Evolutionary conservation across 2,113 vertebrate species (phyloP), one percentile per base, ranked within the genome.

Genomic region (Tapirus terrestris): DNA sequence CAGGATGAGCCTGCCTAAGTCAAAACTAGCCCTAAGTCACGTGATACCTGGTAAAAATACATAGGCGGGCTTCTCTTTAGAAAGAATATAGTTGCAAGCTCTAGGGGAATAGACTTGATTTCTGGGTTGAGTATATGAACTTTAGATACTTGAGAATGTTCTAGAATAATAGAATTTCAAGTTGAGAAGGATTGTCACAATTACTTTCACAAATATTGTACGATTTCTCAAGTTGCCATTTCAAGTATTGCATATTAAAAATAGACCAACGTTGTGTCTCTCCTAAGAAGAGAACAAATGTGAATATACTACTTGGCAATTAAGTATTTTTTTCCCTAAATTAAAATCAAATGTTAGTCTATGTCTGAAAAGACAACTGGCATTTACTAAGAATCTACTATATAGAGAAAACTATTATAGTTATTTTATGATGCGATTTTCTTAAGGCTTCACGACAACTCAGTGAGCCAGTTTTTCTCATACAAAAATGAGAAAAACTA

Each of bases 191-290:
- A 75, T 58, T 45, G n/a, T 73, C 6, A 3, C 4, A 14, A 29
- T 82, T 61, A 48, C 6, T 13, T 90, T 89, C 48, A 90, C 45
- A 93, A 82, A 89, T 31, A 60, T 39, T 76, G 68, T 25, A 25
- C 25, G 33, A 77, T 77, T 92, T 93, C 20, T 81, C 83, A 87
- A 88, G 72, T 63, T 96, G 92, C 72, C 48, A 92, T 77, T 96
- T 91, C 36, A 96, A 77, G 33, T 63, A 91, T 89, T n/a, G 77
- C 82, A 87, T 51, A 36, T 92, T 96, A 92, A 97, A 65, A 82
- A 86, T 94, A 97, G 70, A 17, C 51, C 79, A 87, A 98, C 96
- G 94, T 96, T 0, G 8, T 96, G 27, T 93, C 89, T 98, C 70
- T 92, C 18, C 3, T 68, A 61, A 39, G 48, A 9, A 80, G 29